A percentile compares a stretch with the other conserved stretches of the same genome.
These are phyloP conservation scores for Trematomus loennbergii DNA, from an alignment of 2,113 vertebrate genomes.

Conservation along the genomic window DNA sequence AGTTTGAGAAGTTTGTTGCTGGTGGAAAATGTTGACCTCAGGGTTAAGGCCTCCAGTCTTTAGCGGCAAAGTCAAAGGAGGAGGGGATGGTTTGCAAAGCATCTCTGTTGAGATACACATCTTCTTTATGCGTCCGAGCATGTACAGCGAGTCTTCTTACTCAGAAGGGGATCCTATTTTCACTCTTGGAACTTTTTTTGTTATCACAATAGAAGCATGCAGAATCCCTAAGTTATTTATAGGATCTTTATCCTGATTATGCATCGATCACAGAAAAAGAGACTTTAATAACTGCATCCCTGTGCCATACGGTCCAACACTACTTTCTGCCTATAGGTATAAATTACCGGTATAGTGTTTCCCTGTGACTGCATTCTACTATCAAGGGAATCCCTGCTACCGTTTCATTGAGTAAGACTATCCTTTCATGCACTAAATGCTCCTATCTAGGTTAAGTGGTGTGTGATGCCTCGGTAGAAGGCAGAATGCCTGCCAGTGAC, in stretches of 20 bases:
- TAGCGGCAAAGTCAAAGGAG: conserved; percentile 14
- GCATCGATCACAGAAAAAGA: not conserved
- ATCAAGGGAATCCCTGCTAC: conserved; percentile 70
- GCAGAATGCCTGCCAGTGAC: conserved; percentile 58
- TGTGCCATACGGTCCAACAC: conserved; percentile 11
- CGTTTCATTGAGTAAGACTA: conserved; percentile 50
- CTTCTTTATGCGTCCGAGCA: conserved; percentile 17
- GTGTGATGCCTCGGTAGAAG: conserved; percentile 57
- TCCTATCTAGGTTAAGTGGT: conserved; percentile 73
- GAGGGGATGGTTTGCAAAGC: conserved; percentile 38
- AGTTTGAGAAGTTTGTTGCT: conserved; percentile 33
- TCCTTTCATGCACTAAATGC: conserved; percentile 67
- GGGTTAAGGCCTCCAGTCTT: conserved; percentile 26
- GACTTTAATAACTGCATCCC: not conserved
- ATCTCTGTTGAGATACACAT: not conserved
- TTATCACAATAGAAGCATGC: not conserved
- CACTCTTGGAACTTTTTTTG: conserved; percentile 14
- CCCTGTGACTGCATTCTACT: conserved; percentile 42
- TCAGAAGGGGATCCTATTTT: conserved; percentile 36
- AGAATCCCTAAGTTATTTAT: not conserved
- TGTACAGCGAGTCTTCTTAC: conserved; percentile 9
- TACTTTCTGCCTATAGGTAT: conserved; percentile 34
- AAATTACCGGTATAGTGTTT: conserved; percentile 48
- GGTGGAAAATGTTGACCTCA: conserved; percentile 22
- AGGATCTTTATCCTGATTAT: not conserved